These are phyloP conservation scores for Lordiphosa mommai DNA, from an alignment of 1,140 invertebrate genomes.

Conservation along the genomic window DNA sequence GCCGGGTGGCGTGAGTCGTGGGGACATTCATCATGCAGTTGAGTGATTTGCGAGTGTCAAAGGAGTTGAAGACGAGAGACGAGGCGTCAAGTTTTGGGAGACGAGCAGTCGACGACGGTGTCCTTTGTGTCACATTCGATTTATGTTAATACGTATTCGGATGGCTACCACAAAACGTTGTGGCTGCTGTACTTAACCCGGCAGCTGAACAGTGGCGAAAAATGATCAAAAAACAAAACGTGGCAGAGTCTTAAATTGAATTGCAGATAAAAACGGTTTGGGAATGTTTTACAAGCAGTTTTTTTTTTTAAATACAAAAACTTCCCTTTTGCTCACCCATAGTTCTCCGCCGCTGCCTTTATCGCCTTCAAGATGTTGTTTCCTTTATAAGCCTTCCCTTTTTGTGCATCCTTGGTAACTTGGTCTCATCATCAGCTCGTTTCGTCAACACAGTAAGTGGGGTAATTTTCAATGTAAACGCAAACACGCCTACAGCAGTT, in stretches of 20 bases:
- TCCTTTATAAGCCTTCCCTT: no score
- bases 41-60: constrained; percentile 74
- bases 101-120: constrained; percentile 4
- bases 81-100: background rate
- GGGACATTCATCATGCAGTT: constrained; percentile 62
- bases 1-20: background rate
- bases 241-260: no score
- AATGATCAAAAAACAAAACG: no score
- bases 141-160: constrained; percentile 59
- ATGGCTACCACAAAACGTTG: constrained; percentile 30
- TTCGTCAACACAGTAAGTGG: constrained; percentile 64
- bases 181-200: constrained; percentile 31
- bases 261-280: no score
- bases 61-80: constrained; percentile 30
- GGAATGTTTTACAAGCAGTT: no score
- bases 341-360: background rate
- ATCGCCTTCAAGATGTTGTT: background rate
- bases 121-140: constrained; percentile 49
- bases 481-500: constrained; percentile 55
- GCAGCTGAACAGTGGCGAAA: background rate
- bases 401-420: constrained; percentile 5
- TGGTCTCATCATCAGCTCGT: constrained; percentile 38
- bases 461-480: constrained; percentile 76
- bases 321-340: no score
- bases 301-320: no score